These are phyloP conservation scores for Rhinophrynus dorsalis DNA, from an alignment of 2,797 vertebrate species.

Conservation along the genomic window DNA sequence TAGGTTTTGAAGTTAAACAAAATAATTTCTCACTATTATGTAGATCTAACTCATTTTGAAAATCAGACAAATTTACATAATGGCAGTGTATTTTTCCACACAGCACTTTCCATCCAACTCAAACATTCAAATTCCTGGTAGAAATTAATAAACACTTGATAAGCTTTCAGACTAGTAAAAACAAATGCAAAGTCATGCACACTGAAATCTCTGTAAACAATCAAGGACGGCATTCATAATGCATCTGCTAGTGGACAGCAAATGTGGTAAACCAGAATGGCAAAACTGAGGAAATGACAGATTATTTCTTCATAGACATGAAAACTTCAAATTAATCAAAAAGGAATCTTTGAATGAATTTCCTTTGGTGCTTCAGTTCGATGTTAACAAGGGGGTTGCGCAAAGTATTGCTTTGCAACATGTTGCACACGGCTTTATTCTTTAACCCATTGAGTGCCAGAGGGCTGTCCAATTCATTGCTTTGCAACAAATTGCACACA, in stretches of 20 bases:
- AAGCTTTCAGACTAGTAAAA: slow-evolving; percentile 16
- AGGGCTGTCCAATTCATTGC: no score
- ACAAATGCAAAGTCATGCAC: slow-evolving; percentile 41
- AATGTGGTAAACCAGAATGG: slow-evolving; percentile 20
- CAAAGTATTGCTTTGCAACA: no score
- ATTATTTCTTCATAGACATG: slow-evolving; percentile 1
- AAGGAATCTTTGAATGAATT: no score
- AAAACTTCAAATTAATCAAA: background rate
- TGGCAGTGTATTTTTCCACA: slow-evolving; percentile 10
- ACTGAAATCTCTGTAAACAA: slow-evolving; percentile 32
- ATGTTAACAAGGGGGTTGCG: no score
- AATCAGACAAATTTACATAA: slow-evolving; percentile 26
- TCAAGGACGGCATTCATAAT: slow-evolving; percentile 26
- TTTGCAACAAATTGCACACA: no score
- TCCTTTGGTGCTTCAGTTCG: no score
- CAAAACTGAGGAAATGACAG: slow-evolving; percentile 8
- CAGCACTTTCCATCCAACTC: slow-evolving; percentile 25
- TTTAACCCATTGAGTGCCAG: no score
- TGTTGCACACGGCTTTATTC: no score
- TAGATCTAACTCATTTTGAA: slow-evolving; percentile 9
- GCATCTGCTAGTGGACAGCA: slow-evolving; percentile 16
- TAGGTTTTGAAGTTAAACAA: no score
- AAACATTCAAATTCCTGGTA: slow-evolving; percentile 37
- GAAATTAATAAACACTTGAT: slow-evolving; percentile 44
- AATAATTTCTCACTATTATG: background rate